Base-by-base conservation (phyloP, 2,888 invertebrate species). In the Nycteola revayana region DNA sequence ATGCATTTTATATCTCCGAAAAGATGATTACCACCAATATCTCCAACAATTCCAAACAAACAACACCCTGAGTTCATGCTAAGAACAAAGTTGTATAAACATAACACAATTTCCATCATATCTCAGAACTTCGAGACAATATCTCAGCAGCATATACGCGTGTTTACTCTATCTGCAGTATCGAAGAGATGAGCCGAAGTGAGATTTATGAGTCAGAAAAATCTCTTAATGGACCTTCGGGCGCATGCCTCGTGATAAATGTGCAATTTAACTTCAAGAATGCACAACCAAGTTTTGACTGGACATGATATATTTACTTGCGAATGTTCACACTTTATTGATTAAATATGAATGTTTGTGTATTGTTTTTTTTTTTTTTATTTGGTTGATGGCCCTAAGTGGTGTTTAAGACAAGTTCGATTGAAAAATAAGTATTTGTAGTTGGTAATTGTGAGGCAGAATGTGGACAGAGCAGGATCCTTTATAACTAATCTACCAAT, bases 161-260 rank as follows among this genome's bases (percentile, higher is more conserved):
- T 76, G 74, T 79, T 81, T 79, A 78, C 81, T 74, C 68, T 82
- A 83, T 80, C 79, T 74, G 62, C 62, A 66, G 75, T 84, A 84
- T 86, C 84, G 81, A 68, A 57, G 64, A 81, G 83, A 82, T 83
- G 85, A 81, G 68, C 78, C 79, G 82, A 86, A 86, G 79, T 80
- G 82, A 85, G 86, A 88, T 88, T 87, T 88, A 88, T 86, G 84
- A 75, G 75, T 75, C 79, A 84, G 86, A 85, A 85, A 84, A 84
- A 87, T 86, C 81, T 85, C 81, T 82, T 88, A 87, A 88, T 88
- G 86, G 84, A 85, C 75, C 77, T 72, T 75, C 74, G 71, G 67
- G 83, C 77, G 82, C 77, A 79, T 79, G 81, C 73, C 62, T 53
- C 61, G 77, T 85, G 87, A 88, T 87, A 86, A 86, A 88, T 88